Evolutionary conservation across 1,140 invertebrate species (phyloP).

Genomic region (Druon quercuslanigerum): DNA sequence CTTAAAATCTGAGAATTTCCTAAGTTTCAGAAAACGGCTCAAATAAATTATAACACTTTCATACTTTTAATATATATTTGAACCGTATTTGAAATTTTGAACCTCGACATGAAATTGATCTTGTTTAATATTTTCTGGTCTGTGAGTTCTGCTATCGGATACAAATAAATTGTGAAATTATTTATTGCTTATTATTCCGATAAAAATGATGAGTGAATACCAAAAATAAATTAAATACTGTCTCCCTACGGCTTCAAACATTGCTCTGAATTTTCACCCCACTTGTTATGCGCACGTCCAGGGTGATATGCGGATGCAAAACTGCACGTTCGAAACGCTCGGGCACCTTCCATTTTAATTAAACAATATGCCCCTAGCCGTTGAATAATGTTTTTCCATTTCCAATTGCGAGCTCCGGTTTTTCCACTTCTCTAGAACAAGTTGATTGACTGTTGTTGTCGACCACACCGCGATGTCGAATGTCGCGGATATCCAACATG

Average conservation of each 20-base stretch:
- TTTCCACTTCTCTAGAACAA: constrained; percentile 33
- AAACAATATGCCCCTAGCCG: constrained; percentile 48
- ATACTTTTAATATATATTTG: no score
- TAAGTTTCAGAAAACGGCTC: no score
- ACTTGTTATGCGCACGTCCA: constrained; percentile 32
- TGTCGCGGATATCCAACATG: constrained; percentile 18
- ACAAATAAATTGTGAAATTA: neutral
- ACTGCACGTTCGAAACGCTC: constrained; percentile 39
- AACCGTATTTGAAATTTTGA: no score
- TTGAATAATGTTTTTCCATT: constrained; percentile 51
- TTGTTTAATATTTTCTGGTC: no score
- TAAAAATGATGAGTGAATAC: neutral
- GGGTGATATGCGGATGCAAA: constrained; percentile 49
- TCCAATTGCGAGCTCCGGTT: constrained; percentile 37
- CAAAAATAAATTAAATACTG: neutral
- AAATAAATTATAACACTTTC: no score
- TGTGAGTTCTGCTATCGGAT: no score
- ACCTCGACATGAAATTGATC: no score
- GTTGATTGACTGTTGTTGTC: constrained; percentile 42
- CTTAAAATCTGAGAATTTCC: no score
- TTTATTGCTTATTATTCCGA: neutral
- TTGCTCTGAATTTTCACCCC: constrained; percentile 17
- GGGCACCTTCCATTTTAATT: constrained; percentile 52
- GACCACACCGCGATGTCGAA: neutral
- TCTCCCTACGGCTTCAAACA: neutral